phyloP scores from a whole-genome alignment of 2,113 vertebrate genomes.

The Neolamprologus longior region DNA sequence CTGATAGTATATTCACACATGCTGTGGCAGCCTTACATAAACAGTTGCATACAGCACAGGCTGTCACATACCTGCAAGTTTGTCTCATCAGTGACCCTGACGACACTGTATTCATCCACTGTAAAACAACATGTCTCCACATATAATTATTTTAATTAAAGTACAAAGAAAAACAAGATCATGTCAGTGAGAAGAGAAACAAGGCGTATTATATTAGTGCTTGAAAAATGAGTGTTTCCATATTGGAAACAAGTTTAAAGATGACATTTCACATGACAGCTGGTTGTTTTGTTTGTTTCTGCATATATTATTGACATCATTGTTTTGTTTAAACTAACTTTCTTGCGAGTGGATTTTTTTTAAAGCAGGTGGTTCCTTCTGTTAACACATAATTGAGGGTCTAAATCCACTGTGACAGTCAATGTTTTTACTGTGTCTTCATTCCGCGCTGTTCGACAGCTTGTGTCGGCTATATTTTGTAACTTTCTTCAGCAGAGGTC shows the following conservation, averaged over 20 bases:
- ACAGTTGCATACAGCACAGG: background rate
- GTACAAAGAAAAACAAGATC: background rate
- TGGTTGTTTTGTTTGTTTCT: background rate
- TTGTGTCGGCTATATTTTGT: background rate
- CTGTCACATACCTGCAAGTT: background rate
- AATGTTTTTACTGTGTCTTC: background rate
- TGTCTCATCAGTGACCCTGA: background rate
- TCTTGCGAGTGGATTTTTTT: background rate
- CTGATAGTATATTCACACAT: background rate
- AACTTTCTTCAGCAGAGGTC: background rate
- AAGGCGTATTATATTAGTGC: background rate
- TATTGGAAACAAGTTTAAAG: background rate
- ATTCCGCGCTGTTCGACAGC: background rate
- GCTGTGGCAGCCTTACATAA: background rate
- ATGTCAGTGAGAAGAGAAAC: background rate
- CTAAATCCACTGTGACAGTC: background rate
- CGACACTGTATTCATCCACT: background rate
- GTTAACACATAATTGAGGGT: background rate
- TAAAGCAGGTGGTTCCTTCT: background rate
- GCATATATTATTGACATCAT: background rate
- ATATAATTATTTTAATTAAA: background rate
- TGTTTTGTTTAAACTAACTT: background rate
- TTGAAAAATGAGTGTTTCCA: background rate
- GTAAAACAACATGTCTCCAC: background rate
- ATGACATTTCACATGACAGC: background rate